Conservation (phyloP, 2,797 vertebrate genomes). For the Rhinogobio ventralis region DNA sequence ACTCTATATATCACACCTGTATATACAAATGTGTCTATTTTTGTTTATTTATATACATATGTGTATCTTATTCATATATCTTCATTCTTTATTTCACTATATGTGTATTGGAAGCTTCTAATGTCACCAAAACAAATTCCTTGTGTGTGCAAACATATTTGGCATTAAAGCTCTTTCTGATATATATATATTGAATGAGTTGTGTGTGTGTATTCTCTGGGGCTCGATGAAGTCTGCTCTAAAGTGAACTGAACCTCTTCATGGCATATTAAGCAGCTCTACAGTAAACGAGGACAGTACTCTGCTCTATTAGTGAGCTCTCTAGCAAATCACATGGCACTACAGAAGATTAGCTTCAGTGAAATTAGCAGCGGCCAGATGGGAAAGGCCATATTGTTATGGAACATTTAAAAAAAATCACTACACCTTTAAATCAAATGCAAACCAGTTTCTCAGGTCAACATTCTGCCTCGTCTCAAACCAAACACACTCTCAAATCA, state of each 20-base stretch:
- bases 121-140: no score
- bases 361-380: slow-evolving; percentile 63
- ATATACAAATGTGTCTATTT: no score
- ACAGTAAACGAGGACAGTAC: slow-evolving; percentile 64
- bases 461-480: no score
- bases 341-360: slow-evolving; percentile 71
- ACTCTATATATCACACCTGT: no score
- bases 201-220: slow-evolving; percentile 40
- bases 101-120: no score
- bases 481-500: not conserved
- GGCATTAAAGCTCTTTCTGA: no score
- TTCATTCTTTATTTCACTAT: no score
- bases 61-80: no score
- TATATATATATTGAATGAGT: no score
- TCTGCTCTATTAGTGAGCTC: slow-evolving; percentile 55
- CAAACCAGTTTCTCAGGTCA: not conserved
- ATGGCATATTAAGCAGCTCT: slow-evolving; percentile 74
- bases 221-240: slow-evolving; percentile 63
- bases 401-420: slow-evolving; percentile 1
- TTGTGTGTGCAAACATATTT: no score
- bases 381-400: slow-evolving; percentile 36
- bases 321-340: slow-evolving; percentile 72
- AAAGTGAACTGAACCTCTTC: slow-evolving; percentile 75
- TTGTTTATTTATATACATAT: no score
- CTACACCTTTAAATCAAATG: not conserved